Evolutionary conservation across 2,888 invertebrate genomes (phyloP).

Genomic region (Tetramorium bicarinatum): DNA sequence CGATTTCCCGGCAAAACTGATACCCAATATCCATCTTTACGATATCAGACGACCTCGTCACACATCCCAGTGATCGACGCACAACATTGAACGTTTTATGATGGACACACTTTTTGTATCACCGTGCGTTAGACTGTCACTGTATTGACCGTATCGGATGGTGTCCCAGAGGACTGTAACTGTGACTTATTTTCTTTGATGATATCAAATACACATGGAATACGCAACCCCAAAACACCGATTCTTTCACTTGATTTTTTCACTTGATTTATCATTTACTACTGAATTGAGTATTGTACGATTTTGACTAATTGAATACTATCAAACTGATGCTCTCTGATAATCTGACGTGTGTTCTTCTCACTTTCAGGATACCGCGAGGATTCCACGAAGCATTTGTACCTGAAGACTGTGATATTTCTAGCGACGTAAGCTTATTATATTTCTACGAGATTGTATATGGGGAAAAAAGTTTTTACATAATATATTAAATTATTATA

Average conservation of each 20-base stretch:
- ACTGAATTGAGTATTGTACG: conserved; percentile 54
- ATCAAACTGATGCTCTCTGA: neutral
- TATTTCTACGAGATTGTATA: conserved; percentile 60
- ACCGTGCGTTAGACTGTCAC: conserved; percentile 78
- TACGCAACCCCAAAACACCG: conserved; percentile 75
- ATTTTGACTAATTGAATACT: conserved; percentile 1
- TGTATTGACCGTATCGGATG: conserved; percentile 80
- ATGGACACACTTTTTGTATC: conserved; percentile 73
- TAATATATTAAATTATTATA: conserved; percentile 65
- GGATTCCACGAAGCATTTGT: conserved; percentile 77
- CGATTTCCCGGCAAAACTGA: conserved; percentile 59
- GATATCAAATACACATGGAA: conserved; percentile 81
- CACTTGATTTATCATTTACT: conserved; percentile 48
- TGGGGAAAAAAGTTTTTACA: conserved; percentile 34
- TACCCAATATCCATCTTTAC: conserved; percentile 62
- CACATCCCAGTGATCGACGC: conserved; percentile 70
- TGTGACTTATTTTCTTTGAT: conserved; percentile 78
- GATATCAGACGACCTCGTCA: conserved; percentile 65
- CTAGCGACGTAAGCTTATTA: conserved; percentile 66
- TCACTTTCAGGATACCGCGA: conserved; percentile 79
- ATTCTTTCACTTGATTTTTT: conserved; percentile 77
- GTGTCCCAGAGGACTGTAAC: conserved; percentile 82
- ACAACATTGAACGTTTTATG: conserved; percentile 73
- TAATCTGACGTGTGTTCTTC: conserved; percentile 70
- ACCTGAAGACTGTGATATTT: conserved; percentile 84